Evolutionary conservation across 2,113 vertebrate genomes (phyloP), one percentile per base, ranked within the genome.

Genomic region (Tychaedon coryphoeus): DNA sequence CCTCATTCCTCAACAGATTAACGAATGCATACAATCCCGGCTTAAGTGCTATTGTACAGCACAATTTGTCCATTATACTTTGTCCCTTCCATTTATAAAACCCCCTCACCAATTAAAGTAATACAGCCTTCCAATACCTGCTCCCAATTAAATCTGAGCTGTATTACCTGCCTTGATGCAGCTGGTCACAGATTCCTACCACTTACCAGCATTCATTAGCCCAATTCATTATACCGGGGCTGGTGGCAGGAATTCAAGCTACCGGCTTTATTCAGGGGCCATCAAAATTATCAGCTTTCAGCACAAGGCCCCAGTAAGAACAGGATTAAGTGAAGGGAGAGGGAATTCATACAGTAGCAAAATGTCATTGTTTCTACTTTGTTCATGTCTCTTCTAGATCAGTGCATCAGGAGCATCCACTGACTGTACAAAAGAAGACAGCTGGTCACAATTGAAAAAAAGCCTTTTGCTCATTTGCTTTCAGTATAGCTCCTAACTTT

Each of bases 11-110:
- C 98, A 98, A 98, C 99, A 99, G 99, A 99, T 99, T 99, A 99
- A 99, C 98, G 97, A 98, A 99, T 98, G 98, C 99, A 99, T 98
- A 99, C 99, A 99, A 99, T 99, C 99, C 98, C 94, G 56, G 98
- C 97, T 98, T 99, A 99, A 99, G 99, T 99, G 99, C 99, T 98
- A 99, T 99, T 99, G 99, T 99, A 98, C 97, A 69, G 98, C 98
- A 99, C 99, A 99, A 99, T 99, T 99, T 99, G 98, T 98, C 99
- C 98, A 99, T 99, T 99, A 99, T 99, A 99, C 99, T 99, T 99
- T 98, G 99, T 99, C 98, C 99, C 99, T 98, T 98, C 98, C 98
- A 99, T 99, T 99, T 99, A 99, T 98, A 98, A 98, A 98, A 89
- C 98, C 98, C 93, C 98, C 99, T 98, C 97, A 98, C 98, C 99